Evolutionary conservation across 2,113 vertebrate genomes (phyloP).

Genomic region (Carettochelys insculpta): DNA sequence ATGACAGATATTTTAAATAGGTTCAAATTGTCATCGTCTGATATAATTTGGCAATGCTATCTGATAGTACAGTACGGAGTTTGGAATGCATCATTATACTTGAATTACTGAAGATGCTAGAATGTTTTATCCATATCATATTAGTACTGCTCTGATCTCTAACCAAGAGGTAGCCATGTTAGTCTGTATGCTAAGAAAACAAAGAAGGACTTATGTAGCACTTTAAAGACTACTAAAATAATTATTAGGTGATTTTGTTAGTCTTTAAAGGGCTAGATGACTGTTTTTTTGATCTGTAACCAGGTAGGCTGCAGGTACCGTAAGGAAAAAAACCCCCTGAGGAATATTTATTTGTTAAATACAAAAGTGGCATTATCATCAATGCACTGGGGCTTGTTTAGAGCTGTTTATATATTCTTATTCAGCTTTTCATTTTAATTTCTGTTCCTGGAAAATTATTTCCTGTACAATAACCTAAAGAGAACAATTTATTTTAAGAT

Average conservation of each 20-base stretch:
- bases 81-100: neutral
- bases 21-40: neutral
- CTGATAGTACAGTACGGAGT: neutral
- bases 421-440: neutral
- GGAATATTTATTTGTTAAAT: neutral
- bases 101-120: neutral
- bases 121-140: neutral
- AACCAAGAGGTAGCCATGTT: too few species aligned
- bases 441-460: neutral
- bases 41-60: neutral
- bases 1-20: neutral
- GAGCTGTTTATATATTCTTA: neutral
- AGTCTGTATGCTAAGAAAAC: too few species aligned
- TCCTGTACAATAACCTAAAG: neutral
- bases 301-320: neutral
- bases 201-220: too few species aligned
- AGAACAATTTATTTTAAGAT: neutral
- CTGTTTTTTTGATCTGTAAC: too few species aligned
- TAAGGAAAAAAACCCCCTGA: neutral
- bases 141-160: neutral
- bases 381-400: neutral
- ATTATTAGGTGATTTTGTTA: too few species aligned
- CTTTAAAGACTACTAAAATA: too few species aligned
- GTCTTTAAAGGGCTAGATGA: too few species aligned
- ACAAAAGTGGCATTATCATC: too few species aligned